Base-by-base conservation (phyloP, 64 coral and sea anemone species). In the Porites lutea region DNA sequence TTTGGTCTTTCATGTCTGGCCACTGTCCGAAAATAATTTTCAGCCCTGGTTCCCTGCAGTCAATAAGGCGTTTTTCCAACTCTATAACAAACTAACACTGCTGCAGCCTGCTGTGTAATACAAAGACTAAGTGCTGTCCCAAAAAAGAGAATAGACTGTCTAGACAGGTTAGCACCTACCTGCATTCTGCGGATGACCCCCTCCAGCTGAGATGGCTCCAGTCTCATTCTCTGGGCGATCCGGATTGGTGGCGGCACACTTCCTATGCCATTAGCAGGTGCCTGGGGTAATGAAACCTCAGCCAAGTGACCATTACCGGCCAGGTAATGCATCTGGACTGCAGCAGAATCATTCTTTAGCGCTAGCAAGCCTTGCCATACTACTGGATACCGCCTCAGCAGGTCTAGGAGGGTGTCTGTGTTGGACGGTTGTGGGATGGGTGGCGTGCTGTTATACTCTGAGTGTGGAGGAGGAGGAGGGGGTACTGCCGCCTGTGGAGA, bases 261-360 rank as follows among this genome's bases (percentile, higher is more conserved):
- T 13, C 89, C 91, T 16, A 92, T 71, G 9, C 83, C 88, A 15
- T 89, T 78, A 5, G 78, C 71, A 4, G 96, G 87, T 16, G 88
- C 58, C 53, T 93, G 93, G 3, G 96, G 96, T 45, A 98, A 60
- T 3, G 96, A 98, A 54, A 91, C 82, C 71, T 98, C 96, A 43
- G 96, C 96, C 9, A 98, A 66, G 48, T 82, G 87, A 12, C 93
- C 81, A 77, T 96, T 98, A 20, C 96, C 96, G 2, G 96, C 91
- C 52, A 98, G 63, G 48, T 98, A 98, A 54, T 98, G 96, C 96
- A 98, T 98, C 80, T 98, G 96, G 10, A 98, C 94, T 18, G 96
- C 96, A 5, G 96, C 96, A 13, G 94, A 89, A 48, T 98, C 96
- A 59, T 98, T 98, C 87, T 98, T 98, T 59, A 98, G 77, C 0